Base-by-base conservation (phyloP, 2,797 vertebrate genomes). In the Sebastiscus tertius region DNA sequence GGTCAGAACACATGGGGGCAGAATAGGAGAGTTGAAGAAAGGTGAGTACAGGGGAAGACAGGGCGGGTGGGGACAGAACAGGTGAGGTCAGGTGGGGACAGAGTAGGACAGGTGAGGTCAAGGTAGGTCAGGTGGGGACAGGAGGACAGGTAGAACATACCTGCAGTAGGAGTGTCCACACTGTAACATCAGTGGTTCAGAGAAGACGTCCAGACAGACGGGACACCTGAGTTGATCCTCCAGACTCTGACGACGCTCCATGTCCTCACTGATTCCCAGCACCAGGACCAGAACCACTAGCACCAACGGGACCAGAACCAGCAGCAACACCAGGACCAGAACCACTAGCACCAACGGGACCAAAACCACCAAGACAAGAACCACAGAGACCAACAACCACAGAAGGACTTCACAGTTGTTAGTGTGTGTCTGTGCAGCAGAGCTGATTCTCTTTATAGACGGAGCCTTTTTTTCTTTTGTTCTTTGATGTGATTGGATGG, bases 161-260 rank as follows among this genome's bases (percentile, higher is more conserved):
- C 79, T 85, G 90, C 95, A 96, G 85, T 95, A 96, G 0, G 95
- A 96, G 58, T 96, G 95, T 26, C 96, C 96, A 5, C 96, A 96
- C 77, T 93, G 95, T 63, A 96, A 90, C 95, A 96, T 95, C 72
- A 94, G 87, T 2, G 95, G 95, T 49, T 96, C 96, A 58, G 91
- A 94, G 88, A 96, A 97, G 75, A 96, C 68, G 56, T 97, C 95
- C 77, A 96, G 73, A 88, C 95, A 97, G 79, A 96, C 83, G 4
- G 95, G 96, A 62, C 96, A 97, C 56, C 93, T 92, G 1, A 96
- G 93, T 88, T 94, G 95, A 80, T 95, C 93, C 83, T 97, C 94
- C 76, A 97, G 88, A 42, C 89, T 95, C 42, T 75, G 77, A 42
- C 75, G 68, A 13, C 86, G 70, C 33, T 85, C 83, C 86, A 88